Percentiles rank a stretch among this genome's conserved stretches.
These are phyloP conservation scores for Elachura formosa DNA, from an alignment of 2,113 vertebrate genomes.

Conservation along the genomic window DNA sequence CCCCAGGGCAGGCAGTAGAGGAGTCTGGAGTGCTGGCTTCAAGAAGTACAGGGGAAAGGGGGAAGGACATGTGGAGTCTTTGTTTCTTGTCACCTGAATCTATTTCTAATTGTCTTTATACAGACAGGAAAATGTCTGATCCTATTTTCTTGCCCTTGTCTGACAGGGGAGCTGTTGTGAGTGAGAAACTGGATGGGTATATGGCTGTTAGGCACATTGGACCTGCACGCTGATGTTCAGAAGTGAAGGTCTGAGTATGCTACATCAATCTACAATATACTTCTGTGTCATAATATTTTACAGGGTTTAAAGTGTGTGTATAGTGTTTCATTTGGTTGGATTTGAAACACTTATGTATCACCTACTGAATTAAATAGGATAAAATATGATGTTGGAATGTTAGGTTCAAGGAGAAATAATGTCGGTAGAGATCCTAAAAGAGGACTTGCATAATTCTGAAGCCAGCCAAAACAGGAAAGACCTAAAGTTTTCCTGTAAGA, in stretches of 20 bases:
- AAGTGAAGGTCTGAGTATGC: background rate
- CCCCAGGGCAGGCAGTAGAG: too few species aligned
- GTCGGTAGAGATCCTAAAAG: background rate
- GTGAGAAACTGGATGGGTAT: background rate
- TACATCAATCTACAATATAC: background rate
- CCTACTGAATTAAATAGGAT: background rate
- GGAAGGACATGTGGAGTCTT: background rate
- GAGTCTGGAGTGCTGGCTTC: background rate
- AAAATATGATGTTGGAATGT: background rate
- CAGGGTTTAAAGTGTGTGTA: fast-evolving
- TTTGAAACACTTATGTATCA: background rate
- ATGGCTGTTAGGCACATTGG: background rate
- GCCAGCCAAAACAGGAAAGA: background rate
- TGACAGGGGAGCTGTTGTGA: background rate
- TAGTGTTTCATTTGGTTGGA: background rate
- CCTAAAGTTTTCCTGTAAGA: background rate
- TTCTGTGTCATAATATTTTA: background rate
- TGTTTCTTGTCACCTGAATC: background rate
- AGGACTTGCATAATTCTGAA: background rate
- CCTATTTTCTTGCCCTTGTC: background rate
- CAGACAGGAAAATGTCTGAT: background rate
- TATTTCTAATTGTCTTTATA: background rate
- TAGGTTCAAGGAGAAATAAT: background rate
- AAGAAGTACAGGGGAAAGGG: background rate
- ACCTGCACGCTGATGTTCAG: background rate